Evolutionary conservation across 2,797 vertebrate species (phyloP).

Genomic region (Tachyglossus aculeatus): DNA sequence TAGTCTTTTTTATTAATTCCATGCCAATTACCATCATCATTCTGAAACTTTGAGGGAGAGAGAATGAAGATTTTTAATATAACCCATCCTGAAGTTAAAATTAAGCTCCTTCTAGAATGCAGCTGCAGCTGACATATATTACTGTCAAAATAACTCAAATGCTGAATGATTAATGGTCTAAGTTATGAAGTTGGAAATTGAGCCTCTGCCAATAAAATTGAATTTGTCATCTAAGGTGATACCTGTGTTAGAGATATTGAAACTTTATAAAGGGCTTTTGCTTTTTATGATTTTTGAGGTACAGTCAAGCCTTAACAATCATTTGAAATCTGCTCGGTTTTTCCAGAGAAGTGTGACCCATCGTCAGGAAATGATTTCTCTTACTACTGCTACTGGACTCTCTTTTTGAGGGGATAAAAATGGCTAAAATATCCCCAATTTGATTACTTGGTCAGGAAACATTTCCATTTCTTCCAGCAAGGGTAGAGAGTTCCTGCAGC

Average conservation of each 20-base stretch:
- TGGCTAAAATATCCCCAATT: no score
- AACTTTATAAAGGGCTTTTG: not conserved
- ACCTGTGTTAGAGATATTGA: not conserved
- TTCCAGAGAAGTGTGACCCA: no score
- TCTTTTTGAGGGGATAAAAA: no score
- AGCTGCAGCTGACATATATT: not conserved
- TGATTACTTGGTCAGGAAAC: no score
- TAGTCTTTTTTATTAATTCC: no score
- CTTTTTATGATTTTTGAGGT: not conserved
- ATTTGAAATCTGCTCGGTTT: no score
- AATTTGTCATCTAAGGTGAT: not conserved
- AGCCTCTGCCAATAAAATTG: not conserved
- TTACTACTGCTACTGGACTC: no score
- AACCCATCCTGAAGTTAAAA: rapidly evolving
- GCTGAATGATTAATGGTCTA: not conserved
- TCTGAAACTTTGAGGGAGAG: not conserved
- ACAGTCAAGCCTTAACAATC: no score
- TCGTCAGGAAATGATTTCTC: no score
- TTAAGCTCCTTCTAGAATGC: not conserved
- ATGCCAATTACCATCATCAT: not conserved
- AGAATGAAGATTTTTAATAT: not conserved
- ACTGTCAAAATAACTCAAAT: not conserved
- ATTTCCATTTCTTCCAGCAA: no score
- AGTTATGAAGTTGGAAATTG: not conserved
- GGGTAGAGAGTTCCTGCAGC: no score